Evolutionary conservation across 2,888 invertebrate species (phyloP), one percentile per base, ranked within the genome.

Genomic region (Zygaena filipendulae): DNA sequence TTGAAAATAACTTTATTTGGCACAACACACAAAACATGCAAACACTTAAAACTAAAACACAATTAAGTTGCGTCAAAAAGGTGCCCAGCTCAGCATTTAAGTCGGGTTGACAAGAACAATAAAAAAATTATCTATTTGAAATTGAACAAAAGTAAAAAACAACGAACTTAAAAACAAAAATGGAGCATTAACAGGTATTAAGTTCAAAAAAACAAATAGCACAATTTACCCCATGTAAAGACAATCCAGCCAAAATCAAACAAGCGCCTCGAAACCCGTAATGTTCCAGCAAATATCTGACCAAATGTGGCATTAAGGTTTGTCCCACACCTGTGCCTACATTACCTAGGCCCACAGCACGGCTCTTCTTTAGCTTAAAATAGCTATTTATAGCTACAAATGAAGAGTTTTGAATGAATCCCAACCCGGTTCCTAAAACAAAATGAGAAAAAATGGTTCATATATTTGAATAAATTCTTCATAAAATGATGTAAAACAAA

Each of bases 251-350:
- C 47, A 90, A 66, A 13, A 88, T 75, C 33, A 88, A 50, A 21
- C 87, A 84, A 1, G 90, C 84, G 18, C 82, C 83, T 40, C 68
- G 77, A 53, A 84, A 90, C 25, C 85, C 85, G 56, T 84, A 88
- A 42, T 82, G 69, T 39, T 84, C 83, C 37, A 89, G 58, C 25
- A 89, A 80, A 47, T 83, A 81, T 24, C 85, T 75, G 31, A 90
- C 85, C 40, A 88, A 68, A 49, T 87, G 87, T 3, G 90, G 90
- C 82, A 90, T 86, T 35, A 88, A 54, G 58, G 88, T 87, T 56
- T 90, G 88, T 3, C 90, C 90, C 13, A 89, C 61, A 34, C 90
- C 88, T 38, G 90, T 88, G 30, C 90, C 90, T 13, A 88, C 88
- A 68, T 90, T 83, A 0, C 89, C 85, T 14, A 90, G 68, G 2